Percentiles rank a stretch among this genome's conserved stretches.
phyloP scores from a whole-genome alignment of 1,140 invertebrate genomes.

The Drosophila truncata region DNA sequence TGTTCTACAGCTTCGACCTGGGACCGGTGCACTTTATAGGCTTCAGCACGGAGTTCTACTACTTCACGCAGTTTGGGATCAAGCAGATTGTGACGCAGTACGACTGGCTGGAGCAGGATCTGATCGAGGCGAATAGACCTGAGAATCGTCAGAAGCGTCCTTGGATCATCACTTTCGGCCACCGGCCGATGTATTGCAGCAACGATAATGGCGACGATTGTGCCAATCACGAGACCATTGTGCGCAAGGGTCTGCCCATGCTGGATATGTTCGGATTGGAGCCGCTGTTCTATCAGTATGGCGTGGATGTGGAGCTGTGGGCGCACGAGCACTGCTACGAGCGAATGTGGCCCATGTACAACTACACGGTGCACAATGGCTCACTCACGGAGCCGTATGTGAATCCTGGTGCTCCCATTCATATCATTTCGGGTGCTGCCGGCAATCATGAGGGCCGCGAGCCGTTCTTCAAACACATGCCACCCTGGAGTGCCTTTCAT shows the following conservation, averaged over 20 bases:
- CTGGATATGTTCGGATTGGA: constrained; percentile 92
- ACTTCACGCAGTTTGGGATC: constrained; percentile 95
- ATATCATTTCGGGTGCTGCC: constrained; percentile 97
- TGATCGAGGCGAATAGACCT: constrained; percentile 89
- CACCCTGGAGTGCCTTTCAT: constrained; percentile 78
- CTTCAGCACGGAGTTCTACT: constrained; percentile 98
- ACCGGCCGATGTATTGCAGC: constrained; percentile 99
- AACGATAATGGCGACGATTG: constrained; percentile 95
- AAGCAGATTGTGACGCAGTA: constrained; percentile 94
- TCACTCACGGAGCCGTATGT: constrained; percentile 91
- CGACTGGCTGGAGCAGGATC: constrained; percentile 94
- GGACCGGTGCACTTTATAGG: constrained; percentile 96
- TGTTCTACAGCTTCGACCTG: constrained; percentile 96
- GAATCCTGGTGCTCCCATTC: constrained; percentile 95
- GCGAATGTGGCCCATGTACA: constrained; percentile 96
- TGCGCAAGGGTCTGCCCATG: constrained; percentile 91
- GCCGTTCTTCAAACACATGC: constrained; percentile 83
- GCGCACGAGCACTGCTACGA: constrained; percentile 99
- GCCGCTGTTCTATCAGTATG: constrained; percentile 93
- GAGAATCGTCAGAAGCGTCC: constrained; percentile 90
- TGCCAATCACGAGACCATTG: constrained; percentile 90
- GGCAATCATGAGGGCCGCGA: constrained; percentile 90
- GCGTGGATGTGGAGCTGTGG: constrained; percentile 97
- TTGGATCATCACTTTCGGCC: constrained; percentile 97
- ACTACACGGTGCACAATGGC: constrained; percentile 95